Evolutionary conservation across 2,888 invertebrate species (phyloP).

Genomic region (Parapristionchus giblindavisi): DNA sequence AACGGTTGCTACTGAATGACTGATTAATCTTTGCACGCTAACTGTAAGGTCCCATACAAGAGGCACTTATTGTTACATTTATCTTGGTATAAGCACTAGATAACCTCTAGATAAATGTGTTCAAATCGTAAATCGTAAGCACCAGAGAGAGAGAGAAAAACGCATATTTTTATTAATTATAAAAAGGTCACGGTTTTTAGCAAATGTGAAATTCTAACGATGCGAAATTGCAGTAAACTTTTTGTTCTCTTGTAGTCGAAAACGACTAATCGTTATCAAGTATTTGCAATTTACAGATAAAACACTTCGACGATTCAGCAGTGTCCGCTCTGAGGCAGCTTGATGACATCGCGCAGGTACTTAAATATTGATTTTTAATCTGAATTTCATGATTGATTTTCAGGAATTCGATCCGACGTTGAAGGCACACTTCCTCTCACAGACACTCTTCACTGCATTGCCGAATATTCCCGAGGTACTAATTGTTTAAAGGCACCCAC

Average conservation of each 20-base stretch:
- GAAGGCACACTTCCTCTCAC: slow-evolving; percentile 87
- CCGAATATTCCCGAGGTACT: slow-evolving; percentile 63
- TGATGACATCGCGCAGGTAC: slow-evolving; percentile 82
- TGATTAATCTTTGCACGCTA: too few species aligned
- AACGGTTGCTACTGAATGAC: too few species aligned
- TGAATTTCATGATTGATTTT: background rate
- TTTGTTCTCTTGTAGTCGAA: background rate
- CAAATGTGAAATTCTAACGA: too few species aligned
- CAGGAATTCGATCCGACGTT: slow-evolving; percentile 84
- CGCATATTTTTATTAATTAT: too few species aligned
- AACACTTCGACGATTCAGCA: slow-evolving; percentile 82
- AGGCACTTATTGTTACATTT: too few species aligned
- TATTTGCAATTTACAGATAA: slow-evolving; percentile 69
- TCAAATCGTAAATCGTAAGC: too few species aligned
- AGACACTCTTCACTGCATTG: slow-evolving; percentile 73
- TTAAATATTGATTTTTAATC: background rate
- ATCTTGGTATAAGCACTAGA: too few species aligned
- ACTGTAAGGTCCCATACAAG: too few species aligned
- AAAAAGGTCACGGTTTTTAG: too few species aligned
- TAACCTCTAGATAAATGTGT: too few species aligned
- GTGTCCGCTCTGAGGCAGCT: slow-evolving; percentile 91
- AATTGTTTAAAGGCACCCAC: too few species aligned
- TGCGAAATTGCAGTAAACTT: background rate
- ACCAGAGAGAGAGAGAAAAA: too few species aligned
- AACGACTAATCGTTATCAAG: background rate